Percentiles rank a stretch among this genome's conserved stretches.
phyloP scores from a whole-genome alignment of 2,113 vertebrate genomes.

The Brachyistius frenatus region DNA sequence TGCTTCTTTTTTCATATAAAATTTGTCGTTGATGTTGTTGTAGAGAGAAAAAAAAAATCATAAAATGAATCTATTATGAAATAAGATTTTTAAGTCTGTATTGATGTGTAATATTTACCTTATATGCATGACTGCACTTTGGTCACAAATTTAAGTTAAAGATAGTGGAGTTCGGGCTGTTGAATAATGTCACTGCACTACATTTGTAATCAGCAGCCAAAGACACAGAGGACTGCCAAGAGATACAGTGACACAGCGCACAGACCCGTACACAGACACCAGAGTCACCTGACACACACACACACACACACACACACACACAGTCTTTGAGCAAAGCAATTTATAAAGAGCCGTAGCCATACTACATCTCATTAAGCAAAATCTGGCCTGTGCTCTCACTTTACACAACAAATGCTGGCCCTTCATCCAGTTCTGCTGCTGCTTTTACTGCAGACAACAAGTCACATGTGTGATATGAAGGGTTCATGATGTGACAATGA shows the following conservation, averaged over 20 bases:
- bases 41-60: too few species aligned
- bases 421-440: conserved; percentile 2
- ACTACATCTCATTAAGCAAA: conserved; percentile 15
- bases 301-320: conserved; percentile 5
- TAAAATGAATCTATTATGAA: not conserved
- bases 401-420: conserved; percentile 44
- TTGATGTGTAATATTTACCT: too few species aligned
- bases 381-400: conserved; percentile 58
- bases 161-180: not conserved
- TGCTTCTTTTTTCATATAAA: too few species aligned
- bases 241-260: conserved; percentile 12
- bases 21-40: too few species aligned
- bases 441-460: conserved; percentile 36
- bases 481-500: conserved; percentile 58
- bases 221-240: conserved; percentile 4
- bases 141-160: not conserved
- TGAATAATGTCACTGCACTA: not conserved
- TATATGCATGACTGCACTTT: not conserved
- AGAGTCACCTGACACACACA: not conserved
- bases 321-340: not conserved
- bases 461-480: conserved; percentile 67
- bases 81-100: not conserved
- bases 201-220: conserved; percentile 17
- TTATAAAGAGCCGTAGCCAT: not conserved
- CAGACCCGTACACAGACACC: not conserved